These are phyloP conservation scores for Stenurella melanura DNA, from an alignment of 2,888 invertebrate genomes.

Conservation along the genomic window DNA sequence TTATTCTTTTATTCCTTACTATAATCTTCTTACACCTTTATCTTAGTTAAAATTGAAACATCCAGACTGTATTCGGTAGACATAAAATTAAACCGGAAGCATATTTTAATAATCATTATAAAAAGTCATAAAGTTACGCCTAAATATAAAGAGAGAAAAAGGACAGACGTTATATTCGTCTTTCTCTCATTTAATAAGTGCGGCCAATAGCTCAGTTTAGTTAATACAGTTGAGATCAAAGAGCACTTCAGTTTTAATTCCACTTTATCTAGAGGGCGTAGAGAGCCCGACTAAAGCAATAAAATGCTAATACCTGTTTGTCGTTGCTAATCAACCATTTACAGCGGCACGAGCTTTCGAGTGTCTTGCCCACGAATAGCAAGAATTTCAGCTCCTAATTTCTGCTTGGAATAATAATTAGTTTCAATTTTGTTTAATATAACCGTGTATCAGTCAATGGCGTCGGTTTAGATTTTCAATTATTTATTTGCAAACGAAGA, in stretches of 20 bases:
- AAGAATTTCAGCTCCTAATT: slow-evolving; percentile 48
- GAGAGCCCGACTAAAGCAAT: slow-evolving; percentile 76
- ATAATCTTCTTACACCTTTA: slow-evolving; percentile 10
- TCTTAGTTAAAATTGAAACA: slow-evolving; percentile 67
- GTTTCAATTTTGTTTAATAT: slow-evolving; percentile 48
- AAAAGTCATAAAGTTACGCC: slow-evolving; percentile 67
- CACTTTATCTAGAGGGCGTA: slow-evolving; percentile 76
- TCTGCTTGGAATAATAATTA: slow-evolving; percentile 59
- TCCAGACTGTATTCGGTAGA: slow-evolving; percentile 33
- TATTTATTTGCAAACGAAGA: not conserved
- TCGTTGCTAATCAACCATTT: slow-evolving; percentile 78
- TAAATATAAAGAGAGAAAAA: slow-evolving; percentile 50
- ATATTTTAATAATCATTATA: slow-evolving; percentile 64
- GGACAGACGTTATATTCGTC: slow-evolving; percentile 51
- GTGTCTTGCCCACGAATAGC: slow-evolving; percentile 47
- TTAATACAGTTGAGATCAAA: slow-evolving; percentile 75
- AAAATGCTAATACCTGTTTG: slow-evolving; percentile 84
- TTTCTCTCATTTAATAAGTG: slow-evolving; percentile 73
- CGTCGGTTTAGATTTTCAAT: not conserved
- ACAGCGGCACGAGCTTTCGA: slow-evolving; percentile 66
- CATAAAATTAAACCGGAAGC: not conserved
- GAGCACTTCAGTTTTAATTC: slow-evolving; percentile 76
- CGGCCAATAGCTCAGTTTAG: slow-evolving; percentile 72
- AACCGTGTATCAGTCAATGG: slow-evolving; percentile 15
- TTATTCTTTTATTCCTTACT: slow-evolving; percentile 47